Base-by-base conservation (phyloP, 2,888 invertebrate species). In the Mystacides longicornis region DNA sequence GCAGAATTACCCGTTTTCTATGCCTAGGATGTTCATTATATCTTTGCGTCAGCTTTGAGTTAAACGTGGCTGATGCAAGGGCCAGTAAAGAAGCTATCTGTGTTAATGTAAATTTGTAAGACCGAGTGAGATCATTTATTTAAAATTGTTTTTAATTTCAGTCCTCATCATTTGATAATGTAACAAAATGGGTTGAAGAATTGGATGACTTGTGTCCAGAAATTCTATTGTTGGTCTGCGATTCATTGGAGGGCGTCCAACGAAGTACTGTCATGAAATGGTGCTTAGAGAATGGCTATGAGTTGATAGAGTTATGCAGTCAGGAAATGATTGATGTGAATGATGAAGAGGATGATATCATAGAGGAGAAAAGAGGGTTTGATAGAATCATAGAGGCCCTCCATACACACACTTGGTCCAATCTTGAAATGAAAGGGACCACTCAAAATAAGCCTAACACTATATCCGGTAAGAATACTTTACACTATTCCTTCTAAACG, bases 361-460 rank as follows among this genome's bases (percentile, higher is more conserved):
- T 82, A 63, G 68, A 70, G 45, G 85, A 85, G 64, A 81, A 81
- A 53, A 75, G 76, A 61, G 87, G 87, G 2, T 78, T 84, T 14
- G 78, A 81, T 27, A 74, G 87, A 65, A 77, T 88, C 14, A 70
- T 81, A 46, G 86, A 87, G 71, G 85, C 85, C 47, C 69, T 89
- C 27, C 81, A 86, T 64, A 81, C 86, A 47, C 85, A 87, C 66
- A 76, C 80, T 48, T 89, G 88, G 87, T 79, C 87, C 21, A 86
- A 86, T 68, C 71, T 87, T 60, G 69, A 70, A 27, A 72, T 85
- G 68, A 86, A 86, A 20, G 33, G 52, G 4, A 52, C 21, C 31
- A 5, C 5, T 27, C 37, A 37, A 37, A 14, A 37, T 37, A 27
- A 5, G 11, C 27, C 5, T 11, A 27, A 27, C 27, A n/a, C 37